A percentile compares a stretch with the other conserved stretches of the same genome.
Conservation (phyloP, 2,888 invertebrate species). For the Drosophila sordidula region DNA sequence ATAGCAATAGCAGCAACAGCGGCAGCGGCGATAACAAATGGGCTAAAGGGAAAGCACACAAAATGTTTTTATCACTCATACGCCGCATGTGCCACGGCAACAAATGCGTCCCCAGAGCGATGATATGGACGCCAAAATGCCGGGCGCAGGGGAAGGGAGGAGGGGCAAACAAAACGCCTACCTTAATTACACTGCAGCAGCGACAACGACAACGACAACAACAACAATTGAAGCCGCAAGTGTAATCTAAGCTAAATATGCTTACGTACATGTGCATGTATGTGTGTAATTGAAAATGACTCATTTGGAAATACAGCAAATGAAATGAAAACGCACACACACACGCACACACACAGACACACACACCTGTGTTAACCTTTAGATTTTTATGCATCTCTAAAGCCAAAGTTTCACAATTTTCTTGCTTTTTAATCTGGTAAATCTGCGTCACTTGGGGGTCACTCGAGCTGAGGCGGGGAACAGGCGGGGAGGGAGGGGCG, state of each 20-base stretch:
- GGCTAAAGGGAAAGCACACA: slow-evolving; percentile 41
- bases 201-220: slow-evolving; percentile 28
- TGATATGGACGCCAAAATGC: background rate
- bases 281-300: slow-evolving; percentile 57
- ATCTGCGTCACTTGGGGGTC: background rate
- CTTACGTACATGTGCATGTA: slow-evolving; percentile 8
- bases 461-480: background rate
- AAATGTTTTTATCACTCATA: slow-evolving; percentile 71
- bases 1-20: background rate
- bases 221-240: slow-evolving; percentile 47
- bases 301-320: slow-evolving; percentile 53
- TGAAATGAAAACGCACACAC: slow-evolving; percentile 35
- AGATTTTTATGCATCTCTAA: slow-evolving; percentile 19
- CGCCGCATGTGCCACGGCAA: slow-evolving; percentile 54
- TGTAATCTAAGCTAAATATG: slow-evolving; percentile 40
- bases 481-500: background rate
- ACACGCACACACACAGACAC: slow-evolving; percentile 4
- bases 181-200: slow-evolving; percentile 46
- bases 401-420: slow-evolving; percentile 14
- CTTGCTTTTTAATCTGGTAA: slow-evolving; percentile 5
- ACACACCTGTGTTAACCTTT: slow-evolving; percentile 58
- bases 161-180: slow-evolving; percentile 55
- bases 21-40: background rate
- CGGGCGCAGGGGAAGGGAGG: background rate
- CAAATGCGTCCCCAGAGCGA: slow-evolving; percentile 61